phyloP scores from a whole-genome alignment of 2,113 vertebrate species.

The Crotalus helleri region DNA sequence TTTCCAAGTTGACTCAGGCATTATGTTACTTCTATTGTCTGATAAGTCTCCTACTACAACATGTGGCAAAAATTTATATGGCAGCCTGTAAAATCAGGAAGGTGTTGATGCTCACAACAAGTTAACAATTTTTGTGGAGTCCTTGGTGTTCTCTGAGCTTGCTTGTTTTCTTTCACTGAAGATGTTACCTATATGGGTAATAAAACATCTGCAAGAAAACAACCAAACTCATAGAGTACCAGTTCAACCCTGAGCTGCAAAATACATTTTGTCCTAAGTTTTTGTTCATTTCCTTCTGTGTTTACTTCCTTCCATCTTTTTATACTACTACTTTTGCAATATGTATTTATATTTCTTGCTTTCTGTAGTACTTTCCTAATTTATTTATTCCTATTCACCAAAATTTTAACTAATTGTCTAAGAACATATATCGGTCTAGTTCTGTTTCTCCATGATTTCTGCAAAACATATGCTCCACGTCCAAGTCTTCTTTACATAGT shows the following conservation, averaged over 20 bases:
- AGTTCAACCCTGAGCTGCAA: not conserved
- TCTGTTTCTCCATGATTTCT: not conserved
- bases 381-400: not conserved
- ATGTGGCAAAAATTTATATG: not conserved
- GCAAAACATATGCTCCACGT: not conserved
- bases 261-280: not conserved
- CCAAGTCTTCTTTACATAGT: not conserved
- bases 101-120: not conserved
- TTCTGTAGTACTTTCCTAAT: not conserved
- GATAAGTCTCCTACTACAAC: not conserved
- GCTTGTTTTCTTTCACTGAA: not conserved
- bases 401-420: not conserved
- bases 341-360: not conserved
- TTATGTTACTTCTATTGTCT: not conserved
- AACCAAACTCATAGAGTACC: not conserved
- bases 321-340: too few species aligned
- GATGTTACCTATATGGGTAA: not conserved
- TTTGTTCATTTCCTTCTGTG: not conserved
- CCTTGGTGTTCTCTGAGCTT: not conserved
- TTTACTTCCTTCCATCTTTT: not conserved
- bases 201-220: not conserved
- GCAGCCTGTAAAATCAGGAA: not conserved
- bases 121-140: not conserved
- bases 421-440: not conserved
- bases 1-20: not conserved